These are phyloP conservation scores for Agrotis exclamationis DNA, from an alignment of 2,888 invertebrate species.

Conservation along the genomic window DNA sequence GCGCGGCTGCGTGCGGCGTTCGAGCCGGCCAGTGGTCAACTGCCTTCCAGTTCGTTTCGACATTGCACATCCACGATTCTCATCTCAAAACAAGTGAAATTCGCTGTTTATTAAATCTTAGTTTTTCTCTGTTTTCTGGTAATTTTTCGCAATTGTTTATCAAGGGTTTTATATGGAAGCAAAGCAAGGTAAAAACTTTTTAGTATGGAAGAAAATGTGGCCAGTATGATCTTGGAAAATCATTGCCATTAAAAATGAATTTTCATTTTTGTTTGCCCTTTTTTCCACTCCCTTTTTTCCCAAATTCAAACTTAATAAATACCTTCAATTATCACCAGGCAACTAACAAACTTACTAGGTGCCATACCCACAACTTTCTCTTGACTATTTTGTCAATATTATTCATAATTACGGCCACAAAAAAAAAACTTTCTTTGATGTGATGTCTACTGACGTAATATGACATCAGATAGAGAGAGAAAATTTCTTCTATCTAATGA, in stretches of 20 bases:
- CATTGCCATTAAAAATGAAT: not conserved
- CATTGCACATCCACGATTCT: constrained; percentile 56
- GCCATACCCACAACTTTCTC: constrained; percentile 47
- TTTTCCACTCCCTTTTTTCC: not conserved
- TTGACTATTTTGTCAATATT: constrained; percentile 57
- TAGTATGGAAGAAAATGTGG: not conserved
- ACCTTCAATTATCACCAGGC: constrained; percentile 10
- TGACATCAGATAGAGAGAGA: constrained; percentile 38
- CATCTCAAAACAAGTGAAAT: constrained; percentile 67
- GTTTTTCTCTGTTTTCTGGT: constrained; percentile 18
- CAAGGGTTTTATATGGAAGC: not conserved
- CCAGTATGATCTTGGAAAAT: not conserved
- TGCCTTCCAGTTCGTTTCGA: constrained; percentile 66
- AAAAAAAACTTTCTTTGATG: constrained; percentile 62
- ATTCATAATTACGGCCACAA: constrained; percentile 56
- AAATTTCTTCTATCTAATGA: constrained; percentile 32
- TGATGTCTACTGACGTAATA: constrained; percentile 52
- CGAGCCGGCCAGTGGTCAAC: constrained; percentile 89
- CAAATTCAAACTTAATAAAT: not conserved
- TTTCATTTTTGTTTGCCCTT: not conserved
- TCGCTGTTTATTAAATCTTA: constrained; percentile 36
- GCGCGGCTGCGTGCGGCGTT: constrained; percentile 76
- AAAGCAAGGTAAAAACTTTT: not conserved
- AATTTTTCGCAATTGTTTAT: not conserved
- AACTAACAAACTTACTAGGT: constrained; percentile 11